phyloP scores from a whole-genome alignment of 1,140 invertebrate genomes.

The Melitaea cinxia region DNA sequence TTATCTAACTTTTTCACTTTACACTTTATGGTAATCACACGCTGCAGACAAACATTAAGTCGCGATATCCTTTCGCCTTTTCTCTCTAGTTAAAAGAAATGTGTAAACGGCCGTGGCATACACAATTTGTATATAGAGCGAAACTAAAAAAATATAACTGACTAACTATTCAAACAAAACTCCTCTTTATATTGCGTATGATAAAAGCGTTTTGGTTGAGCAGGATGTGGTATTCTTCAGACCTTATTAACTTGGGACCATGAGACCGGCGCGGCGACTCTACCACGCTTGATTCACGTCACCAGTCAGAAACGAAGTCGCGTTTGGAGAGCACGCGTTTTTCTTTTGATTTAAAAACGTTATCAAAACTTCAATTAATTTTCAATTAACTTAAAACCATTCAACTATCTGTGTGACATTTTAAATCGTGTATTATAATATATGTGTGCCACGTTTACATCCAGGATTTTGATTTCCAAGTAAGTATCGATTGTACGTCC shows the following conservation, averaged over 20 bases:
- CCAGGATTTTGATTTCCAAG: constrained; percentile 16
- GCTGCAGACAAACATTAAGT: constrained; percentile 36
- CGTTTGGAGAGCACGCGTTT: constrained; percentile 45
- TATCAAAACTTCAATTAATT: constrained; percentile 34
- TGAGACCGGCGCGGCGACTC: constrained; percentile 50
- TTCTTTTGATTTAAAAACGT: neutral
- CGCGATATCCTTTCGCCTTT: constrained; percentile 74
- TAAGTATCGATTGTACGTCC: constrained; percentile 23
- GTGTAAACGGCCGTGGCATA: constrained; percentile 70
- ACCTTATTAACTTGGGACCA: constrained; percentile 39
- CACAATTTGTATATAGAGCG: constrained; percentile 66
- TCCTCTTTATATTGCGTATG: neutral
- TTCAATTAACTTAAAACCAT: constrained; percentile 29
- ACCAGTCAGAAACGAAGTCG: constrained; percentile 57
- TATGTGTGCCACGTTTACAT: constrained; percentile 24
- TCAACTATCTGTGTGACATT: constrained; percentile 24
- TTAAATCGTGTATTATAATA: constrained; percentile 14
- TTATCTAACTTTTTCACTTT: constrained; percentile 32
- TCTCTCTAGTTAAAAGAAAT: constrained; percentile 72
- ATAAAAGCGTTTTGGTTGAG: constrained; percentile 25
- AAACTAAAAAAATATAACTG: constrained; percentile 53
- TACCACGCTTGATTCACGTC: constrained; percentile 57
- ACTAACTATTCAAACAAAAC: neutral
- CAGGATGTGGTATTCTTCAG: constrained; percentile 39
- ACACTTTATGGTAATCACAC: constrained; percentile 29